Conservation (phyloP, 2,797 vertebrate genomes). For the Bryconaethiops microstoma region DNA sequence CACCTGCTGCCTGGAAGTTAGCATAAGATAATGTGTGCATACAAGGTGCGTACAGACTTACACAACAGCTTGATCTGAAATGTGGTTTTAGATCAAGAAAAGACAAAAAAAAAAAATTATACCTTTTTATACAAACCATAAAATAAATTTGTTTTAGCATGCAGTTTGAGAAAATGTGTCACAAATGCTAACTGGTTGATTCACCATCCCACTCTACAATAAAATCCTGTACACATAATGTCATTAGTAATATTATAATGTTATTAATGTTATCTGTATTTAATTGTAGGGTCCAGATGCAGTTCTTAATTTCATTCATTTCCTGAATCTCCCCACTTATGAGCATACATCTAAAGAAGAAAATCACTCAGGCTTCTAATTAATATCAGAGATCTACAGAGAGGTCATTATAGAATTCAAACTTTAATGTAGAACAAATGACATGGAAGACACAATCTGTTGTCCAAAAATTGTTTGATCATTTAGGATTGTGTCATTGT, state of each 20-base stretch:
- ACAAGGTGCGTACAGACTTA: neutral
- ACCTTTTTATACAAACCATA: no score
- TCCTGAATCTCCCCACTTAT: neutral
- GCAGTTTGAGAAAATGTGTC: conserved; percentile 6
- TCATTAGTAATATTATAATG: neutral
- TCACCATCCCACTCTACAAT: neutral
- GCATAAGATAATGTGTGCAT: no score
- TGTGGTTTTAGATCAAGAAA: no score
- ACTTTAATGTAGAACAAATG: neutral
- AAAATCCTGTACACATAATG: neutral
- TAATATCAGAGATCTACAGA: no score
- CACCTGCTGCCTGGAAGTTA: neutral
- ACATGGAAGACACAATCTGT: neutral
- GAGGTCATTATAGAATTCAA: neutral
- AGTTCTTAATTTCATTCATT: neutral
- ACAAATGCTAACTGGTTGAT: conserved; percentile 36
- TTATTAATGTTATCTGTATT: neutral
- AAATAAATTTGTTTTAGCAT: no score
- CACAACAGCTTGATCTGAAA: neutral
- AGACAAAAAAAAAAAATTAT: no score
- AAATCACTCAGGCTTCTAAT: no score
- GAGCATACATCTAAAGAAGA: neutral
- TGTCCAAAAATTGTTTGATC: neutral
- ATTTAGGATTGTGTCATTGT: no score
- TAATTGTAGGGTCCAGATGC: neutral